These are phyloP conservation scores for Hippocampus barbouri DNA, from an alignment of 2,113 vertebrate species.

Conservation along the genomic window DNA sequence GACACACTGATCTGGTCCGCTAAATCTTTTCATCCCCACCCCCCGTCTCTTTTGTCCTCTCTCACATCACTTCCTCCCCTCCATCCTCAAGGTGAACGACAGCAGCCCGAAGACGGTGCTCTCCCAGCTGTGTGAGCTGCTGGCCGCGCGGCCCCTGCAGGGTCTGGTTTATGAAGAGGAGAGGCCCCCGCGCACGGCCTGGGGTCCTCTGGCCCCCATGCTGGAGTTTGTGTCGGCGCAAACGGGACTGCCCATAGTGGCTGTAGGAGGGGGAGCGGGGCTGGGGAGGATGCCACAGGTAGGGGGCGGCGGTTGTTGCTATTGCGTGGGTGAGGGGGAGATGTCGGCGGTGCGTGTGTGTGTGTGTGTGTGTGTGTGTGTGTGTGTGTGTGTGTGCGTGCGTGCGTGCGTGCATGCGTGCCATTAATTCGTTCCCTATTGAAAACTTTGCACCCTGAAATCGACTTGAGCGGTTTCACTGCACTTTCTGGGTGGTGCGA, in stretches of 20 bases:
- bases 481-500: neutral
- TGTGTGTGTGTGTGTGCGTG: too few relatives aligned
- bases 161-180: conserved; percentile 95
- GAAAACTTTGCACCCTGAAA: too few relatives aligned
- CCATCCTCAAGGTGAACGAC: conserved; percentile 81
- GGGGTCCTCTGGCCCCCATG: conserved; percentile 86
- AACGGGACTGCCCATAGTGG: conserved; percentile 90
- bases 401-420: too few relatives aligned
- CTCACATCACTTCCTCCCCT: conserved; percentile 15
- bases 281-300: conserved; percentile 94
- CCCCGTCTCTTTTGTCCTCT: neutral
- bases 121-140: conserved; percentile 88
- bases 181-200: conserved; percentile 70
- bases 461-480: neutral
- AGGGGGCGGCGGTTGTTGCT: conserved; percentile 44
- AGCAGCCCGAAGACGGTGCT: conserved; percentile 91
- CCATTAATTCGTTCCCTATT: too few relatives aligned
- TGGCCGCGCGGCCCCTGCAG: conserved; percentile 88
- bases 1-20: conserved; percentile 15
- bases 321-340: conserved; percentile 13
- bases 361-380: neutral
- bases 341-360: conserved; percentile 13
- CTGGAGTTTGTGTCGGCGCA: conserved; percentile 94
- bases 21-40: conserved; percentile 1
- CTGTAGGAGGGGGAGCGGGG: conserved; percentile 88